These are phyloP conservation scores for Leuctra nigra DNA, from an alignment of 2,888 invertebrate species.

Conservation along the genomic window DNA sequence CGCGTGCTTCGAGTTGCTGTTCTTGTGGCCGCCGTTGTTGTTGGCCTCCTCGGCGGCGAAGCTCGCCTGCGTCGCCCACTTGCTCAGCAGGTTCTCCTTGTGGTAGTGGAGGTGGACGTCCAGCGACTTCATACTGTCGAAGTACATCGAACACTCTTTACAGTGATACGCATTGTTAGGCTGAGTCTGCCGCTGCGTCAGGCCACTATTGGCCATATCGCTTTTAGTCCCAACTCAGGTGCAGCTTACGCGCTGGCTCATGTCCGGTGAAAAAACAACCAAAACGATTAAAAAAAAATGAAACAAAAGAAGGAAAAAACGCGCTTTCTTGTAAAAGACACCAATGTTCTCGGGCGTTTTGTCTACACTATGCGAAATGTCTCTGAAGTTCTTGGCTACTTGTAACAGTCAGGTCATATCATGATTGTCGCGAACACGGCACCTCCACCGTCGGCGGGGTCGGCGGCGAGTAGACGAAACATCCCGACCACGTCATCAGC, in stretches of 20 bases:
- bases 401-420: slow-evolving; percentile 2
- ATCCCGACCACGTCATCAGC: background rate
- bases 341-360: background rate
- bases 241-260: background rate
- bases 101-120: slow-evolving; percentile 76
- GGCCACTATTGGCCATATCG: slow-evolving; percentile 46
- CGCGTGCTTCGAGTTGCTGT: slow-evolving; percentile 40
- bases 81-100: slow-evolving; percentile 66
- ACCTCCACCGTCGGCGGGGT: background rate
- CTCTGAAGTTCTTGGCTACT: background rate
- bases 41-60: slow-evolving; percentile 51
- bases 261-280: background rate
- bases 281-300: background rate
- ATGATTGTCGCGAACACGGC: background rate
- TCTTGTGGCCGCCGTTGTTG: slow-evolving; percentile 53
- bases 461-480: background rate
- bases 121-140: slow-evolving; percentile 69
- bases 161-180: slow-evolving; percentile 48
- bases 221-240: background rate
- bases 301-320: slow-evolving; percentile 13
- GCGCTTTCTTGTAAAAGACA: slow-evolving; percentile 1
- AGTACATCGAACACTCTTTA: slow-evolving; percentile 66
- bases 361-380: background rate
- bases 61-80: slow-evolving; percentile 56
- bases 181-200: slow-evolving; percentile 45